Conservation (phyloP, 2,113 vertebrate species). For the human region DNA sequence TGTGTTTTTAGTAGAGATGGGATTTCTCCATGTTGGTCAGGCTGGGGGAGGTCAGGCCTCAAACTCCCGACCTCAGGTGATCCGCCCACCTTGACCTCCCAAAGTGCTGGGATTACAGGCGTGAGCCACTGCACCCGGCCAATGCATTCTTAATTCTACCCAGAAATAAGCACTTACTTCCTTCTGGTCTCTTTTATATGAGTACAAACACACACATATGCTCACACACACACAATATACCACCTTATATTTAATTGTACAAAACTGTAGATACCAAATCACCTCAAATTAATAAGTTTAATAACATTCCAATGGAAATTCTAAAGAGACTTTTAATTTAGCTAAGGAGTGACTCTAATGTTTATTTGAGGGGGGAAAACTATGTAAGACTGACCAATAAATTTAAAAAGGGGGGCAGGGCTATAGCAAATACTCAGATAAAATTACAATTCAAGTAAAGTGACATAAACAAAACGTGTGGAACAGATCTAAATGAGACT, state of each 20-base stretch:
- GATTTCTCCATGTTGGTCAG: too few species aligned
- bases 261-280: background rate
- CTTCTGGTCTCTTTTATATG: background rate
- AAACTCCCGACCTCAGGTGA: too few species aligned
- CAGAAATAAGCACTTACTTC: background rate
- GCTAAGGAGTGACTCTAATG: background rate
- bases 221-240: background rate
- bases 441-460: background rate
- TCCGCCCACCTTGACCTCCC: too few species aligned
- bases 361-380: background rate
- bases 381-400: background rate
- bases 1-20: too few species aligned
- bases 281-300: background rate
- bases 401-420: background rate
- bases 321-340: background rate
- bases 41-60: too few species aligned
- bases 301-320: conserved; percentile 4
- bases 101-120: too few species aligned
- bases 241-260: background rate
- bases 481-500: background rate
- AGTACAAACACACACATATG: background rate
- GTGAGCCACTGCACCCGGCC: too few species aligned
- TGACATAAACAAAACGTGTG: background rate
- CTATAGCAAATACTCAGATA: background rate
- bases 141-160: background rate